A percentile compares a stretch with the other conserved stretches of the same genome.
These are phyloP conservation scores for Rhodeus uyekii DNA, from an alignment of 2,797 vertebrate species.

Conservation along the genomic window DNA sequence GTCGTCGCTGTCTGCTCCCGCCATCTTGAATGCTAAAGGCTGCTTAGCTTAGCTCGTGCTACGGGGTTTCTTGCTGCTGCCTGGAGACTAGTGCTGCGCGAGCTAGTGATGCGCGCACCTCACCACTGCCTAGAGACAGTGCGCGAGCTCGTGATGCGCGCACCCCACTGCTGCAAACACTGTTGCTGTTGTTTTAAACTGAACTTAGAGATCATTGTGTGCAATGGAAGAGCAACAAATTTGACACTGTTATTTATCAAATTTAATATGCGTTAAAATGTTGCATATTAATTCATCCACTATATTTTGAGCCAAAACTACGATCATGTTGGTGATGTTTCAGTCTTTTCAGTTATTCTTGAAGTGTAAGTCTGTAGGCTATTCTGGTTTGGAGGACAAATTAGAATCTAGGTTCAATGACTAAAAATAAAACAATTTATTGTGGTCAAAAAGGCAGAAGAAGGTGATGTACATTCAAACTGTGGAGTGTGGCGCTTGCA, in stretches of 20 bases:
- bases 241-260: no score
- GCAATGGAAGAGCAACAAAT: no score
- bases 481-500: no score
- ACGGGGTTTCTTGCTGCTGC: constrained; percentile 33
- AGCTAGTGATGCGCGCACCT: not conserved
- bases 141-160: not conserved
- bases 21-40: constrained; percentile 59
- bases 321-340: no score
- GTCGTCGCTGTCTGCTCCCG: constrained; percentile 67
- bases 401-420: not conserved
- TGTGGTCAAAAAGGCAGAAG: not conserved
- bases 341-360: not conserved
- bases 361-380: not conserved
- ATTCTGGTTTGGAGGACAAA: not conserved
- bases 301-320: not conserved
- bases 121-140: not conserved
- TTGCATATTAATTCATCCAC: not conserved
- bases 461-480: no score
- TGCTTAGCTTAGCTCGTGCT: constrained; percentile 48
- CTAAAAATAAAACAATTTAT: not conserved
- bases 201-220: no score
- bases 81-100: not conserved
- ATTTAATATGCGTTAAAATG: not conserved
- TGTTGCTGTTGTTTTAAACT: no score
- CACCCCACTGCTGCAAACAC: not conserved